Evolutionary conservation across 1,140 invertebrate genomes (phyloP), one percentile per base, ranked within the genome.

Genomic region (Andricus grossulariae): DNA sequence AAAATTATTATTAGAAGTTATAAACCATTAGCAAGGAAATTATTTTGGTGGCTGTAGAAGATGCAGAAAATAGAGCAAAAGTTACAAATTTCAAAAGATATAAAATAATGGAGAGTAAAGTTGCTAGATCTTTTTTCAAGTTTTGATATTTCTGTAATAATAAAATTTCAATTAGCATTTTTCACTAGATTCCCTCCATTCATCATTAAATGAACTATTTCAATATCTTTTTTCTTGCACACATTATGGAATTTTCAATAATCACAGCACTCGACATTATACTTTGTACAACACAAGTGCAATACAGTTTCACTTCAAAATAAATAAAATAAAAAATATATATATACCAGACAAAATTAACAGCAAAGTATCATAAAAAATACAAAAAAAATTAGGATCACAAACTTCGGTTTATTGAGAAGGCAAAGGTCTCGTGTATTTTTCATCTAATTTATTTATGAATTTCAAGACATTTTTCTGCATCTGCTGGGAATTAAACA

Each of bases 401-500:
- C 39, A 45, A 45, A 45, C 7, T 45, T 11, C 7, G 39, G 39
- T 11, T 45, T 45, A 8, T 45, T 45, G 2, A 45, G 7, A 45
- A 45, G 39, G 10, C 8, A 45, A 45, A 11, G 10, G 39, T 32
- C 10, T 45, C 39, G 39, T 32, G 12, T 15, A 60, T 16, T 60
- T 60, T 60, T 21, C 21, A 32, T 13, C 16, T 32, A 32, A 32
- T 32, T 60, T 15, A 60, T 39, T 39, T 39, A 66, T 66, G 10
- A 16, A 66, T n/a, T 66, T 39, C 6, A 39, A 39, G 25, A 16
- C 4, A 45, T 5, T 50, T 60, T 39, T 82, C 71, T 39, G 60
- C 51, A 76, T 73, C 73, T 12, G 71, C 70, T 74, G 79, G 66
- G 73, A 79, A 55, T 18, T 25, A 39, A 70, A 50, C 51, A 76